Conservation (phyloP, 1,140 invertebrate genomes). For the Myzus persicae region DNA sequence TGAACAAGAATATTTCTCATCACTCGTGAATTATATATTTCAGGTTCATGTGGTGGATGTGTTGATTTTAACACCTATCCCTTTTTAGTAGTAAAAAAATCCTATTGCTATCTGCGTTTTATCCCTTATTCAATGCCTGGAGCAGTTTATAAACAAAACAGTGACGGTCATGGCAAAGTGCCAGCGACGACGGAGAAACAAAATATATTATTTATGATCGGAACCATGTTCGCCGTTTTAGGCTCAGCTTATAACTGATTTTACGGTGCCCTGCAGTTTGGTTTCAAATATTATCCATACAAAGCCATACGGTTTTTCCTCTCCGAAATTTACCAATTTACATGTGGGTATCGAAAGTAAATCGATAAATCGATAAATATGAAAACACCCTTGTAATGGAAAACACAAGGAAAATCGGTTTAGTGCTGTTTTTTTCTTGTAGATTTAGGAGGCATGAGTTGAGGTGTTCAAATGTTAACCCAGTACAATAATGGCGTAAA, state of each 20-base stretch:
- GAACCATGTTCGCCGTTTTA: not conserved
- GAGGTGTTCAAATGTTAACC: not conserved
- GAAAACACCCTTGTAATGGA: not conserved
- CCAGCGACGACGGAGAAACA: not conserved
- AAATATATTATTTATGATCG: conserved; percentile 42
- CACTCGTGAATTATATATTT: not conserved
- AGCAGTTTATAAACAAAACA: conserved; percentile 20
- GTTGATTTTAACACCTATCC: conserved; percentile 18
- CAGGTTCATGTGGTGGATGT: not conserved
- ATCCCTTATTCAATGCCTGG: conserved; percentile 9
- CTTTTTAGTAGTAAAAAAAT: conserved; percentile 10
- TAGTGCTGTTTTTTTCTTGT: not conserved
- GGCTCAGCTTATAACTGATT: not conserved
- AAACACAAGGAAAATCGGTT: conserved; percentile 7
- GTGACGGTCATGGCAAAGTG: not conserved
- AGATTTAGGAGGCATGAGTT: not conserved
- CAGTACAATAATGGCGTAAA: not conserved
- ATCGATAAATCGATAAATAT: not conserved
- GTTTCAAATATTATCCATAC: not conserved
- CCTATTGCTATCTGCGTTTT: conserved; percentile 24
- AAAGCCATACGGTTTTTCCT: not conserved
- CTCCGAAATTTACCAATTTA: not conserved
- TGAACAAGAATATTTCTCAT: not conserved
- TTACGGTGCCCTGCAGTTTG: not conserved
- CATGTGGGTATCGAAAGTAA: not conserved